Percentiles rank a stretch among this genome's conserved stretches.
These are phyloP conservation scores for Phortica variegata DNA, from an alignment of 1,140 invertebrate genomes.

Conservation along the genomic window DNA sequence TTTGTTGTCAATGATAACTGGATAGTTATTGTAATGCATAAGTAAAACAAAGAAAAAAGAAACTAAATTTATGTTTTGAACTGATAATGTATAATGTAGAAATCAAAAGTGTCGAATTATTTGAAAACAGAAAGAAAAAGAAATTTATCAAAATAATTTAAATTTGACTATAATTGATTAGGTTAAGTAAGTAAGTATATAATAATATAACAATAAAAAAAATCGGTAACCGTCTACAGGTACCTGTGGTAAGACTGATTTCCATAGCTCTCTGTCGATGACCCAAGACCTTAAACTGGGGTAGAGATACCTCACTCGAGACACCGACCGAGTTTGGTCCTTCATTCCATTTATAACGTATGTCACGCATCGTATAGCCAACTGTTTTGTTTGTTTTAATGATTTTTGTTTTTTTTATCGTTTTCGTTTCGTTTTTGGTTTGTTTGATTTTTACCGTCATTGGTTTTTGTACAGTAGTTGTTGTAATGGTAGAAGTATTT, in stretches of 20 bases:
- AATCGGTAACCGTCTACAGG: constrained; percentile 60
- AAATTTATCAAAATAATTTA: constrained; percentile 9
- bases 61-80: too few relatives aligned
- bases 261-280: constrained; percentile 87
- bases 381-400: constrained; percentile 62
- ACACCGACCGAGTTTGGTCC: constrained; percentile 89
- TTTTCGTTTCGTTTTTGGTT: constrained; percentile 11
- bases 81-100: too few relatives aligned
- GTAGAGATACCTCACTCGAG: constrained; percentile 88
- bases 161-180: constrained; percentile 27
- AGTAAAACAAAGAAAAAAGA: too few relatives aligned
- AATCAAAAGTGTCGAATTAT: too few relatives aligned
- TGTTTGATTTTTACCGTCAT: constrained; percentile 24
- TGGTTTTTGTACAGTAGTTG: constrained; percentile 22
- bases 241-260: constrained; percentile 91
- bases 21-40: too few relatives aligned
- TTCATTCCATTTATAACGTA: constrained; percentile 93
- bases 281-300: constrained; percentile 91
- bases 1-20: too few relatives aligned
- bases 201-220: constrained; percentile 41
- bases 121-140: too few relatives aligned
- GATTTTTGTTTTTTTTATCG: constrained; percentile 16
- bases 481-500: constrained; percentile 29
- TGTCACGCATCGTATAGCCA: constrained; percentile 96
- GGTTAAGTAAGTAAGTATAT: constrained; percentile 33